These are phyloP conservation scores for Drymodes brunneopygia DNA, from an alignment of 2,113 vertebrate genomes.

Conservation along the genomic window DNA sequence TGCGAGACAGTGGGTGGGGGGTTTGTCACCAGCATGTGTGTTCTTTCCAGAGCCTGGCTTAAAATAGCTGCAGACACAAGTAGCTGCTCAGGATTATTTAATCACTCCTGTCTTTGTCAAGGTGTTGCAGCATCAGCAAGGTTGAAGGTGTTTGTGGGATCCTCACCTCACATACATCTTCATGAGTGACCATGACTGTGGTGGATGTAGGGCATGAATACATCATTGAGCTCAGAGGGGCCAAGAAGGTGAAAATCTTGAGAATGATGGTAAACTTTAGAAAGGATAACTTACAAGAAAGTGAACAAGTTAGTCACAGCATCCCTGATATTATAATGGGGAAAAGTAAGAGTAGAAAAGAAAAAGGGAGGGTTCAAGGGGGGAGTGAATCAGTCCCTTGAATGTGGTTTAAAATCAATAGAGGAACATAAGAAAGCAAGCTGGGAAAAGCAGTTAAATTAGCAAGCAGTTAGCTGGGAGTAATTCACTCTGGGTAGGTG, in stretches of 20 bases:
- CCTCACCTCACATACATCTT: fast-evolving
- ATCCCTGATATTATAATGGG: not conserved
- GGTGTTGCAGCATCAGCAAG: not conserved
- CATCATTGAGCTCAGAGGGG: not conserved
- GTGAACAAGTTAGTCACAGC: not conserved
- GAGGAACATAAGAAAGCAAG: not conserved
- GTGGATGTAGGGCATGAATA: fast-evolving
- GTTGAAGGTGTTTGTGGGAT: not conserved
- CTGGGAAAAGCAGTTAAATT: not conserved
- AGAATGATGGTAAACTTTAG: not conserved
- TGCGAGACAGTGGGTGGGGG: not conserved
- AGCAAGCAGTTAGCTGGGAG: not conserved
- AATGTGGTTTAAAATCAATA: not conserved
- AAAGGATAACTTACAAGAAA: not conserved
- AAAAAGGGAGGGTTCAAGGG: not conserved
- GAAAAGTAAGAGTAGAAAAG: not conserved
- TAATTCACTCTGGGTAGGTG: not conserved
- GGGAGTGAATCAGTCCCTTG: not conserved
- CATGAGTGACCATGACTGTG: not conserved
- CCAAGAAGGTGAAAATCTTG: not conserved
- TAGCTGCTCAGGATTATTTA: not conserved
- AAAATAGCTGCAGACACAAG: not conserved
- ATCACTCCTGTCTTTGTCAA: not conserved
- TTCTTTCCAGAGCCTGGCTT: not conserved
- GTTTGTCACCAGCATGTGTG: fast-evolving